Evolutionary conservation across 2,113 vertebrate genomes (phyloP).

Genomic region (Eclectus roratus): DNA sequence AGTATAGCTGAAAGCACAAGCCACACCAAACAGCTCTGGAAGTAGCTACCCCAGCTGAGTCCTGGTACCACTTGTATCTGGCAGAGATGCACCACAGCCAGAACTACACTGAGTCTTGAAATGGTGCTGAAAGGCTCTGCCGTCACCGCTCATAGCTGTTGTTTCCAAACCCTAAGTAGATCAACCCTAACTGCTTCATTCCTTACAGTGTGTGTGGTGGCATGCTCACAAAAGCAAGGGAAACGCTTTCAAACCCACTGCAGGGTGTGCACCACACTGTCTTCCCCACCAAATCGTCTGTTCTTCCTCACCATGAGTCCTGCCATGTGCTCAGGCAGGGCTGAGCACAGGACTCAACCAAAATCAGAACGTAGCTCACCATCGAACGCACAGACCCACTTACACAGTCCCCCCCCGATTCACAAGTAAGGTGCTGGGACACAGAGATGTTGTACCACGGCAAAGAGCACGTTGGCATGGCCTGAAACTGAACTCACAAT

Average conservation of each 20-base stretch:
- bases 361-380: background rate
- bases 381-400: fast-evolving
- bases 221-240: background rate
- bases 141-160: background rate
- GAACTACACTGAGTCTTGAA: background rate
- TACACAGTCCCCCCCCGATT: background rate
- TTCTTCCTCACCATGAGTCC: background rate
- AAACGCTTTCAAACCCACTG: background rate
- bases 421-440: background rate
- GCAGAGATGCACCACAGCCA: background rate
- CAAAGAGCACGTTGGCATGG: background rate
- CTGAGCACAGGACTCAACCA: fast-evolving
- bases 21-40: background rate
- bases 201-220: background rate
- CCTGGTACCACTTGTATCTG: background rate
- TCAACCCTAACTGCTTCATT: background rate
- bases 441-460: background rate
- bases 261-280: background rate
- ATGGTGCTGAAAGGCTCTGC: background rate
- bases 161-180: background rate
- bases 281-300: fast-evolving
- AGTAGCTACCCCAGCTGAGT: background rate
- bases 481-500: background rate
- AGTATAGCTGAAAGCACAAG: background rate
- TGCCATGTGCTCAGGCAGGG: background rate